Conservation (phyloP, 2,113 vertebrate species). For the Callipepla squamata region DNA sequence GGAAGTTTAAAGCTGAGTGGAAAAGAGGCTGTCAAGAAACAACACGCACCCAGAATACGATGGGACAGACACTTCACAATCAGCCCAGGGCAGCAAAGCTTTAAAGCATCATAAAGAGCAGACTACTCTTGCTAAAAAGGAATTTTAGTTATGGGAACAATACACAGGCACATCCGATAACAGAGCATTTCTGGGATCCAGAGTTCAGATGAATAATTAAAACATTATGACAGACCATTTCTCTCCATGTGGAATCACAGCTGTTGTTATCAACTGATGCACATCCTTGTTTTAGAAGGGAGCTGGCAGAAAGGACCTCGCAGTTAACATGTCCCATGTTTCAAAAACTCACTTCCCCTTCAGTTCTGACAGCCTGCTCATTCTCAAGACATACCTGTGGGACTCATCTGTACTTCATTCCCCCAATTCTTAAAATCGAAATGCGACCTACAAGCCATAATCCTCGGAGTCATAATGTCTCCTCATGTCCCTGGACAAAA, state of each 20-base stretch:
- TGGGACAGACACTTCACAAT: neutral
- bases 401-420: neutral
- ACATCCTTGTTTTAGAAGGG: neutral
- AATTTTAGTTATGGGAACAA: neutral
- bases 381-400: neutral
- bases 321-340: neutral
- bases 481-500: neutral
- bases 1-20: neutral
- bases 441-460: neutral
- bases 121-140: neutral
- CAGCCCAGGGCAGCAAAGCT: neutral
- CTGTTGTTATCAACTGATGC: neutral
- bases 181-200: neutral
- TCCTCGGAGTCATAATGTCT: neutral
- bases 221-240: neutral
- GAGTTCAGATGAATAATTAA: neutral
- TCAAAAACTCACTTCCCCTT: neutral
- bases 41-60: rapidly evolving
- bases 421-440: neutral
- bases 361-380: neutral
- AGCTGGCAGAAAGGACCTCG: neutral
- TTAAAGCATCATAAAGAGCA: neutral
- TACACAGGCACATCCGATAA: neutral
- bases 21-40: neutral
- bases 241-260: neutral